Evolutionary conservation across 2,888 invertebrate genomes (phyloP).

Genomic region (Hyles lineata): DNA sequence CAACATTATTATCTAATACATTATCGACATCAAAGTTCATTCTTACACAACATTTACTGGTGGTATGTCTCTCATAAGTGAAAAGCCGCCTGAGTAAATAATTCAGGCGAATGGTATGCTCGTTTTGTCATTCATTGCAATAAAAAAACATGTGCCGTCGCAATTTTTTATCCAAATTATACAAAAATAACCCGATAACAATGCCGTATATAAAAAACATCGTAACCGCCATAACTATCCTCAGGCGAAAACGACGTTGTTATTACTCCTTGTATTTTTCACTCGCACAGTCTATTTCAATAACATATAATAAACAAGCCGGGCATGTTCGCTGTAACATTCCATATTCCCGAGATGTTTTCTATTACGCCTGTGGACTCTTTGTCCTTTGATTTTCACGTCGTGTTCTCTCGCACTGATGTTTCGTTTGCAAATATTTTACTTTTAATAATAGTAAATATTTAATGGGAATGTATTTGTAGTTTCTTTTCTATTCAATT

Average conservation of each 20-base stretch:
- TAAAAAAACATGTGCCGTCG: no score
- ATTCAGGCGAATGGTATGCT: no score
- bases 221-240: background rate
- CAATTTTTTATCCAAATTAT: no score
- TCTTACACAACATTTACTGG: no score
- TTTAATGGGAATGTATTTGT: background rate
- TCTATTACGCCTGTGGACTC: conserved; percentile 2
- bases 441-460: no score
- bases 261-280: conserved; percentile 22
- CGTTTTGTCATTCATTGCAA: no score
- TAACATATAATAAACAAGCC: conserved; percentile 4
- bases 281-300: conserved; percentile 1
- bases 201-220: background rate
- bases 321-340: background rate
- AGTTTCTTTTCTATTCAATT: background rate
- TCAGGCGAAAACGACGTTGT: conserved; percentile 42
- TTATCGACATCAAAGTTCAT: no score
- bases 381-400: conserved; percentile 18
- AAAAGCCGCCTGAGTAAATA: no score
- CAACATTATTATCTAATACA: no score
- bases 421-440: background rate
- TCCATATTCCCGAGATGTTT: conserved; percentile 21
- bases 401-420: background rate
- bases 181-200: no score
- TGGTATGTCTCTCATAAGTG: no score